phyloP scores from a whole-genome alignment of 2,113 vertebrate species.

The Pantherophis guttatus region DNA sequence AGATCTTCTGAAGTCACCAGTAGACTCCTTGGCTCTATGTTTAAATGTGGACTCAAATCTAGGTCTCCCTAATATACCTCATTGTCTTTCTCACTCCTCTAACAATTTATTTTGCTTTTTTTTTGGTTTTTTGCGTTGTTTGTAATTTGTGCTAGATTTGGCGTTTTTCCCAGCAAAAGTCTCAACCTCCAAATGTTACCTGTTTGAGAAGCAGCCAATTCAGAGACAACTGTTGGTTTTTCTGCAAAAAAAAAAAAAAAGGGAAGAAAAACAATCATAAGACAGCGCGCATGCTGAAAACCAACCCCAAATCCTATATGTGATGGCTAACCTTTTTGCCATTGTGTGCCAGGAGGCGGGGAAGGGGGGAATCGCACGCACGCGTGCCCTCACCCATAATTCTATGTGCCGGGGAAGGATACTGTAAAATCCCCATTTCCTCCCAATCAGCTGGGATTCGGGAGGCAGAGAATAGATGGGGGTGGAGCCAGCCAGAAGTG shows the following conservation, averaged over 20 bases:
- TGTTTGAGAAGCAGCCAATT: slow-evolving; percentile 23
- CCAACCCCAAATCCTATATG: background rate
- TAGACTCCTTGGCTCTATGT: background rate
- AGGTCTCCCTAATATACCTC: background rate
- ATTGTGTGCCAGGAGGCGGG: too few species aligned
- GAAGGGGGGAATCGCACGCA: too few species aligned
- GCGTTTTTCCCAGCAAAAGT: background rate
- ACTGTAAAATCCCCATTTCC: too few species aligned
- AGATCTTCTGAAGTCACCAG: background rate
- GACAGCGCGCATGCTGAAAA: fast-evolving
- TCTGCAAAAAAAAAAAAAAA: slow-evolving; percentile 48
- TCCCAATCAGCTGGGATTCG: too few species aligned
- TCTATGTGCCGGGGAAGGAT: too few species aligned
- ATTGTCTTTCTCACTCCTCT: background rate
- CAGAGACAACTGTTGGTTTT: slow-evolving; percentile 53
- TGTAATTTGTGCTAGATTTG: background rate
- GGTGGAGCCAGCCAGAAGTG: too few species aligned
- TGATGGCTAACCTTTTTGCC: background rate
- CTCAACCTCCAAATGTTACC: slow-evolving; percentile 54
- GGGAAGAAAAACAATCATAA: background rate
- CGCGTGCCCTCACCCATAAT: too few species aligned
- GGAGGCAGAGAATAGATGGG: too few species aligned
- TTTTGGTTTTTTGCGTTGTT: background rate
- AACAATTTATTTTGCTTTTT: background rate
- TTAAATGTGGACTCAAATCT: background rate